phyloP scores from a whole-genome alignment of 2,888 invertebrate genomes.

The Thymelicus acteon region DNA sequence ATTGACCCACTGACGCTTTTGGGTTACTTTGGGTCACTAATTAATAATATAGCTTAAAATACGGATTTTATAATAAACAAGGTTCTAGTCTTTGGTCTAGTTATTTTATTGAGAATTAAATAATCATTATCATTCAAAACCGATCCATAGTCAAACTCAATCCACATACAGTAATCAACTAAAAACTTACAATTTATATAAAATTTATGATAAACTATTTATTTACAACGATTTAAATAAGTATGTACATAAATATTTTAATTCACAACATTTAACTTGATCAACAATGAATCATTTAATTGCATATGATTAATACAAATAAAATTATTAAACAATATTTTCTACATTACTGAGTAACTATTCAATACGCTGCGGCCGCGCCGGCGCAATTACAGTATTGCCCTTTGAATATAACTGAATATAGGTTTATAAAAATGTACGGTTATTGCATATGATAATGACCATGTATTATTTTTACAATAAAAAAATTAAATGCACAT shows the following conservation, averaged over 20 bases:
- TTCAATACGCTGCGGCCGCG: constrained; percentile 14
- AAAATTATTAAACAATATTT: constrained; percentile 35
- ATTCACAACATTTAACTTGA: constrained; percentile 72
- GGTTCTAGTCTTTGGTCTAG: constrained; percentile 76
- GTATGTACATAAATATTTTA: constrained; percentile 71
- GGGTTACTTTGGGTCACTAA: too few species aligned
- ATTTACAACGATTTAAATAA: constrained; percentile 81
- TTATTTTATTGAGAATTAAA: constrained; percentile 64
- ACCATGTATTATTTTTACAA: neutral
- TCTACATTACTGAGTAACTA: constrained; percentile 26
- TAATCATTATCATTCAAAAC: constrained; percentile 42
- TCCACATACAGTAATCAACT: constrained; percentile 43
- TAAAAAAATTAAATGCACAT: neutral
- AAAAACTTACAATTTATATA: constrained; percentile 52
- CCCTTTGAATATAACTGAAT: neutral
- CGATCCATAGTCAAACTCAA: constrained; percentile 38
- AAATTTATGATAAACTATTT: constrained; percentile 76
- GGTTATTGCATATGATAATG: too few species aligned
- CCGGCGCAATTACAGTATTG: neutral
- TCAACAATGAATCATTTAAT: constrained; percentile 56
- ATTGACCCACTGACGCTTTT: too few species aligned
- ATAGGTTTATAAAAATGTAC: too few species aligned
- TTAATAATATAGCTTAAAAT: too few species aligned
- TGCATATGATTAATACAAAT: constrained; percentile 40
- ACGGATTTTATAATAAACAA: constrained; percentile 51